Percentiles rank a stretch among this genome's conserved stretches.
phyloP scores from a whole-genome alignment of 2,797 vertebrate genomes.

The Masticophis lateralis region DNA sequence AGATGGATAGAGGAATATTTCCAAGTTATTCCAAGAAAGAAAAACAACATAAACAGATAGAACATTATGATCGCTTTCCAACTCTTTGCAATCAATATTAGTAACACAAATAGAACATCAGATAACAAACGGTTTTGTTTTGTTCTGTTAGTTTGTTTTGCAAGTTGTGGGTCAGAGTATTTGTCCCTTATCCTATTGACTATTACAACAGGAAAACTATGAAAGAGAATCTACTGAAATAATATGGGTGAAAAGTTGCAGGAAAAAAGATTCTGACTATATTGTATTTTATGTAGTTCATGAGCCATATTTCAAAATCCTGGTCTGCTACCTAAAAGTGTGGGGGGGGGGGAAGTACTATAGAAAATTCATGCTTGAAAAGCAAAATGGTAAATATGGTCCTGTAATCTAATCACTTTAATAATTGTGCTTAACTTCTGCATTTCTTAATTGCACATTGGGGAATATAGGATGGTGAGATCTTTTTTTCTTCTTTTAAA shows the following conservation, averaged over 20 bases:
- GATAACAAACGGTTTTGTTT: not conserved
- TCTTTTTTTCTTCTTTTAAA: not conserved
- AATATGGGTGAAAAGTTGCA: not conserved
- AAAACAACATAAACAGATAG: conserved; percentile 9
- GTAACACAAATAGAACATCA: not conserved
- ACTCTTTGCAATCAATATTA: not conserved
- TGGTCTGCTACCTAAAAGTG: too few relatives aligned
- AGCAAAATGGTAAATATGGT: not conserved
- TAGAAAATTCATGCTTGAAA: not conserved
- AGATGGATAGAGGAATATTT: conserved; percentile 31
- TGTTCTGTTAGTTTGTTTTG: not conserved
- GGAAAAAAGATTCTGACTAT: not conserved
- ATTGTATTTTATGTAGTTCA: not conserved
- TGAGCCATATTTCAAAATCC: not conserved
- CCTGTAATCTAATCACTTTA: not conserved
- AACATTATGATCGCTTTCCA: not conserved
- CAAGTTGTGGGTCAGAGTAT: not conserved
- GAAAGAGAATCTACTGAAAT: not conserved
- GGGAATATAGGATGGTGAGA: not conserved
- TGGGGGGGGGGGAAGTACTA: not conserved
- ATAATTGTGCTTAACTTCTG: not conserved
- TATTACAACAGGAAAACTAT: not conserved
- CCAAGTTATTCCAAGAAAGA: conserved; percentile 9
- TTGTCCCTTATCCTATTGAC: not conserved
- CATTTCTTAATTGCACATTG: not conserved